Percentiles rank a stretch among this genome's conserved stretches.
Evolutionary conservation across 1,140 invertebrate species (phyloP).

Genomic region (Sesamia nonagrioides): DNA sequence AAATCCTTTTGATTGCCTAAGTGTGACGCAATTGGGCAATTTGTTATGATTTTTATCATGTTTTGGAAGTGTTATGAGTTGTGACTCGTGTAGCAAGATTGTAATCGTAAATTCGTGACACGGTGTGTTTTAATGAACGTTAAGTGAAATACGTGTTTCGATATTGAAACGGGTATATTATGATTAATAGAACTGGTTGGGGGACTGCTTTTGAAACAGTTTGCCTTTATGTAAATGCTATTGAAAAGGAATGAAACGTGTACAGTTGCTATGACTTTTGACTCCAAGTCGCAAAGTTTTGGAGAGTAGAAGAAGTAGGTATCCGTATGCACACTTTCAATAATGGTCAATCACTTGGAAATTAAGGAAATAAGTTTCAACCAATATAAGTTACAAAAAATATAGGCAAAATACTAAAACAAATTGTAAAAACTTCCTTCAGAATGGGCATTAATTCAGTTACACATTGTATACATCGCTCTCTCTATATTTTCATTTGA

Average conservation of each 20-base stretch:
- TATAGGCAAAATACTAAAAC: no score
- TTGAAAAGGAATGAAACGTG: neutral
- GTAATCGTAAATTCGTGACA: slow-evolving; percentile 1
- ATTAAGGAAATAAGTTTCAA: no score
- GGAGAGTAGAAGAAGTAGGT: no score
- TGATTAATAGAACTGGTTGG: neutral
- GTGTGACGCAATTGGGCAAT: slow-evolving; percentile 32
- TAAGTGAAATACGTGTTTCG: slow-evolving; percentile 13
- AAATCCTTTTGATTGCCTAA: slow-evolving; percentile 38
- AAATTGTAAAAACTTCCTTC: no score
- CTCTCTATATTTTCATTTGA: no score
- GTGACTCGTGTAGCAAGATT: neutral
- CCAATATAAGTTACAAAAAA: no score
- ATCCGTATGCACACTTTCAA: no score
- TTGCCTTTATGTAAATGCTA: neutral
- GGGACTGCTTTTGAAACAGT: neutral
- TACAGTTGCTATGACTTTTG: no score
- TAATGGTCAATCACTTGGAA: no score
- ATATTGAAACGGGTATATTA: neutral
- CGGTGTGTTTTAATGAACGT: slow-evolving; percentile 5
- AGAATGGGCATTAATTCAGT: no score
- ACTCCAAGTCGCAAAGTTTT: no score
- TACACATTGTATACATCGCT: no score
- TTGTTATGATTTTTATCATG: slow-evolving; percentile 37
- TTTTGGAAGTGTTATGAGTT: slow-evolving; percentile 1